Evolutionary conservation across 2,888 invertebrate genomes (phyloP).

Genomic region (Rhagonycha fulva): DNA sequence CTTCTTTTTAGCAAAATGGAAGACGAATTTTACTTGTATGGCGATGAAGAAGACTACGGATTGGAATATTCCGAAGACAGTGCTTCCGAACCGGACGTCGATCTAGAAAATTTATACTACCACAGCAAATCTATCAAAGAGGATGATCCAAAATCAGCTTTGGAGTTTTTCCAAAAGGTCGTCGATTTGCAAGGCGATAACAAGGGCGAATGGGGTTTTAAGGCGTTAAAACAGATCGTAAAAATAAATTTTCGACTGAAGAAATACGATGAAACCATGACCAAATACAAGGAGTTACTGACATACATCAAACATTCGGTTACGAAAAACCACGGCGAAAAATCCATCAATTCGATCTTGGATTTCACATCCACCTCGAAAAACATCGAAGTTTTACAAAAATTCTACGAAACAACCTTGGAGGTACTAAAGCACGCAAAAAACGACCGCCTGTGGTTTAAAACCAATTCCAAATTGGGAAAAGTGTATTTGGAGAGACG

Average conservation of each 20-base stretch:
- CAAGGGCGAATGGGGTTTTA: constrained; percentile 99
- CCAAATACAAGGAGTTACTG: constrained; percentile 84
- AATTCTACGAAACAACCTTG: constrained; percentile 96
- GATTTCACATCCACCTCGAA: constrained; percentile 98
- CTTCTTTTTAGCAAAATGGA: constrained; percentile 55
- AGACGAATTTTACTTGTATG: constrained; percentile 93
- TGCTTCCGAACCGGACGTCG: constrained; percentile 98
- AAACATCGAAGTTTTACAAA: constrained; percentile 80
- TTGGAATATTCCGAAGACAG: constrained; percentile 99
- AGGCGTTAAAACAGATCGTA: constrained; percentile 99
- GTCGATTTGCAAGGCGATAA: constrained; percentile 94
- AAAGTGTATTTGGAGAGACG: constrained; percentile 95
- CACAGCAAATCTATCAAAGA: constrained; percentile 97
- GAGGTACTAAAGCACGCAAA: constrained; percentile 95
- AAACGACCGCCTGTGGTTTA: constrained; percentile 98
- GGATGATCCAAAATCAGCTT: constrained; percentile 86
- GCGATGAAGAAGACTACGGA: constrained; percentile 95
- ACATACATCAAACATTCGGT: constrained; percentile 98
- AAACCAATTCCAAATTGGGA: constrained; percentile 97
- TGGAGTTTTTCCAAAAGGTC: constrained; percentile 94
- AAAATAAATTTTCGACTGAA: constrained; percentile 98
- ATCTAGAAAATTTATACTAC: constrained; percentile 99
- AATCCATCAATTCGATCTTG: constrained; percentile 97
- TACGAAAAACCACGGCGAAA: constrained; percentile 98
- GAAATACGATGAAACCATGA: constrained; percentile 65